Evolutionary conservation across 2,797 vertebrate genomes (phyloP), one percentile per base, ranked within the genome.

Genomic region (Babyrousa celebensis): DNA sequence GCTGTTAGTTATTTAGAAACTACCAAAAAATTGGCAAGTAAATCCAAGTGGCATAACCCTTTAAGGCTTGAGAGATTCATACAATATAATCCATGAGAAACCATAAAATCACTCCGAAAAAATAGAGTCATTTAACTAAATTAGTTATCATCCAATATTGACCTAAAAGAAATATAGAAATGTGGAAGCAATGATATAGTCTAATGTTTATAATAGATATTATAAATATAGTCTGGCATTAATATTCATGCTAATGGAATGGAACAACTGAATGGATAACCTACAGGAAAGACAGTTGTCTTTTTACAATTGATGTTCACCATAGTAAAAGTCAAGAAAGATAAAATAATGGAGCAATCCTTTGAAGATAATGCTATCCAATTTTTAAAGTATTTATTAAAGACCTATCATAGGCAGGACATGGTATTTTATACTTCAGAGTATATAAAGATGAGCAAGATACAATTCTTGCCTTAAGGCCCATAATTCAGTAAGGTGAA

Each of bases 141-240:
- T 91, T 83, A 71, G 7, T 72, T 79, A 82, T 86, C 58, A 60
- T 62, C n/a, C 77, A 80, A 62, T 71, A 96, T 0, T 80, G 1
- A 92, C 36, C n/a, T 74, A 70, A 88, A 60, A 88, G 82, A 89
- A 96, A 89, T 84, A 52, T 4, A 92, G 23, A 83, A 92, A 94
- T 48, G 52, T 79, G 58, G 67, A 92, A 90, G 82, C 62, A 77
- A n/a, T 77, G 70, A 40, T 85, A 72, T 65, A 88, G 65, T 88
- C 89, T 62, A 95, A 54, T 70, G 1, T 52, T 85, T 89, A 8
- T 75, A 93, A 93, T 25, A 72, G 32, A 78, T 85, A 16, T 68
- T 71, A 70, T 74, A 92, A 89, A 52, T 60, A 58, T 25, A 60
- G n/a, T 67, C 29, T 8, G 36, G 18, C 62, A 32, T 84, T 90